Conservation (phyloP, 2,888 invertebrate species). For the Troglohyphantes excavatus region DNA sequence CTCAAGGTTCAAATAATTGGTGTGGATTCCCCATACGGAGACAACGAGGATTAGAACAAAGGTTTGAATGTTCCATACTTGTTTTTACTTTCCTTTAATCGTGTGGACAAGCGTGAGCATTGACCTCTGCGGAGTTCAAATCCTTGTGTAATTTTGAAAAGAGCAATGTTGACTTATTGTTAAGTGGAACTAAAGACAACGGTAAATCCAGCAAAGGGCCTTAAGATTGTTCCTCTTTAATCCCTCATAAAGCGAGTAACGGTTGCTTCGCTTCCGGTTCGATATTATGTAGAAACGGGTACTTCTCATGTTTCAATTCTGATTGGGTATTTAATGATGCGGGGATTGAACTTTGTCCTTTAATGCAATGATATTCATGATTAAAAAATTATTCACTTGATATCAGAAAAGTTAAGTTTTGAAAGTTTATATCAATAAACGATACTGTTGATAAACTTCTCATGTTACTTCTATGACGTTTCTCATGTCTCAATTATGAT, state of each 20-base stretch:
- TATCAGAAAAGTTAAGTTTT: too few species aligned
- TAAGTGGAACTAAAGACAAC: constrained; percentile 61
- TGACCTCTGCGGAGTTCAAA: constrained; percentile 67
- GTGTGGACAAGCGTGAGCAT: constrained; percentile 64
- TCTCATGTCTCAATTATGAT: too few species aligned
- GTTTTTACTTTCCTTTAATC: constrained; percentile 60
- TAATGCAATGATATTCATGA: not conserved
- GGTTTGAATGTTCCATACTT: constrained; percentile 60
- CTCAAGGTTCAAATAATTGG: constrained; percentile 28
- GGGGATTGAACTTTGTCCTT: constrained; percentile 24
- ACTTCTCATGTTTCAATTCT: constrained; percentile 29
- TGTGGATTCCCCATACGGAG: constrained; percentile 26
- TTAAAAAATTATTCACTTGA: too few species aligned
- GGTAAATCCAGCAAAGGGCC: constrained; percentile 52
- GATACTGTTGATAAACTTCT: too few species aligned
- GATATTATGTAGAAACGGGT: not conserved
- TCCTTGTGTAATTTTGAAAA: constrained; percentile 65
- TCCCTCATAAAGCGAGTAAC: constrained; percentile 36
- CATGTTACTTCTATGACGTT: too few species aligned
- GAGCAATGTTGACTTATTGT: constrained; percentile 49
- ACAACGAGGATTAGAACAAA: constrained; percentile 61
- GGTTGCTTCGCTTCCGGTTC: constrained; percentile 53
- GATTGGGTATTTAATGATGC: constrained; percentile 37
- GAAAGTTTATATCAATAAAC: too few species aligned
- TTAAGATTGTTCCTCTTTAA: constrained; percentile 53